phyloP scores from a whole-genome alignment of 2,888 invertebrate genomes.

The Anticlea derivata region DNA sequence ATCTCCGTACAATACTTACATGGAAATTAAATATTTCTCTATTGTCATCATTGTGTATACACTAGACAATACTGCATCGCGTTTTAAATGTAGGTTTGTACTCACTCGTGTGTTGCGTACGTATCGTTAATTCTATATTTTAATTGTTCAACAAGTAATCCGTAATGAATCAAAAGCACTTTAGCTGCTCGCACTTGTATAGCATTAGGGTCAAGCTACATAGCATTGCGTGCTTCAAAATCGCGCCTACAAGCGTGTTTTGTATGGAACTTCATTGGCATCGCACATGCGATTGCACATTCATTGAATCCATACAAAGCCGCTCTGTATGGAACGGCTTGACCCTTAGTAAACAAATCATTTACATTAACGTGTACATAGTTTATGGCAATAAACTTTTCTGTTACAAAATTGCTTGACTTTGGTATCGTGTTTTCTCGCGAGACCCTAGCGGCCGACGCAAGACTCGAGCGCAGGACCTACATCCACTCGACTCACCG shows the following conservation, averaged over 20 bases:
- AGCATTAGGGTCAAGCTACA: slow-evolving; percentile 50
- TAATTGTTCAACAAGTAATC: slow-evolving; percentile 38
- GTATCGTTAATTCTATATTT: slow-evolving; percentile 49
- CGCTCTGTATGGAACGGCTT: neutral
- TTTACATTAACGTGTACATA: slow-evolving; percentile 68
- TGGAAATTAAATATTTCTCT: slow-evolving; percentile 52
- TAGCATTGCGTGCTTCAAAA: neutral
- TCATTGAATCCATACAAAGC: neutral
- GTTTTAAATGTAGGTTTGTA: slow-evolving; percentile 48
- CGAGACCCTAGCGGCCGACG: slow-evolving; percentile 9
- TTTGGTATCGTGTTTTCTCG: slow-evolving; percentile 67
- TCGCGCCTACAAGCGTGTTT: neutral
- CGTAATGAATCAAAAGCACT: slow-evolving; percentile 66
- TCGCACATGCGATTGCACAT: neutral
- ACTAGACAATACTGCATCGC: slow-evolving; percentile 57
- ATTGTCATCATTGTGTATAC: slow-evolving; percentile 66
- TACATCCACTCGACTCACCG: slow-evolving; percentile 35
- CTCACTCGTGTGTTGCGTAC: slow-evolving; percentile 18
- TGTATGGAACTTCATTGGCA: neutral
- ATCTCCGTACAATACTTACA: slow-evolving; percentile 54
- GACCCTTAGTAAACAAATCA: slow-evolving; percentile 59
- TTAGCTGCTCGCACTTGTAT: slow-evolving; percentile 83
- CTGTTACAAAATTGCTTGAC: slow-evolving; percentile 79
- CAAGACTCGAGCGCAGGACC: slow-evolving; percentile 3
- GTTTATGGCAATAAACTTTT: slow-evolving; percentile 73